A percentile compares a stretch with the other conserved stretches of the same genome.
These are phyloP conservation scores for Leptopterna dolabrata DNA, from an alignment of 2,888 invertebrate genomes.

Conservation along the genomic window DNA sequence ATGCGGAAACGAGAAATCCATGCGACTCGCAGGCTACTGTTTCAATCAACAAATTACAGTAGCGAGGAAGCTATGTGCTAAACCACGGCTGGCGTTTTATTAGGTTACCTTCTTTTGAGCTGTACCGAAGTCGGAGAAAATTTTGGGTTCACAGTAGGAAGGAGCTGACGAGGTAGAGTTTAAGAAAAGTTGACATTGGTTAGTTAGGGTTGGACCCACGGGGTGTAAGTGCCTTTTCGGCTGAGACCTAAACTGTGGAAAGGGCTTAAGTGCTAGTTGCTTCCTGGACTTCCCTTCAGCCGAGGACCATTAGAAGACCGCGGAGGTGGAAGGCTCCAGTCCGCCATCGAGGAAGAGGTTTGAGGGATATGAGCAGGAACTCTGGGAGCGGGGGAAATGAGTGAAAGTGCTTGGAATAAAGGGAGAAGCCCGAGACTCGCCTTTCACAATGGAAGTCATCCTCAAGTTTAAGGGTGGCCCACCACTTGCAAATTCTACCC, in stretches of 20 bases:
- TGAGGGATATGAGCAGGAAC: constrained; percentile 16
- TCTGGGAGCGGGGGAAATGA: constrained; percentile 9
- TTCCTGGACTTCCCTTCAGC: neutral
- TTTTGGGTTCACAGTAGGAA: neutral
- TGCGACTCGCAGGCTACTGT: no score
- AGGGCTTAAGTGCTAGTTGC: neutral
- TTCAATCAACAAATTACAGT: no score
- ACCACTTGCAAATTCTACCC: constrained; percentile 5
- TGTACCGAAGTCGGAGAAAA: no score
- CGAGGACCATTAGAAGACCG: neutral
- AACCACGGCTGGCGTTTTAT: no score
- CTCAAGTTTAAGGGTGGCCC: neutral
- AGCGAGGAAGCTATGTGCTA: no score
- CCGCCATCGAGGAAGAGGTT: constrained; percentile 3
- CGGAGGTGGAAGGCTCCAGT: neutral
- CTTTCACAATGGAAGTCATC: constrained; percentile 17
- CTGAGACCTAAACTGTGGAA: neutral
- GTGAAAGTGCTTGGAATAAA: constrained; percentile 21
- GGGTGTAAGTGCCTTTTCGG: neutral
- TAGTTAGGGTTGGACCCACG: neutral
- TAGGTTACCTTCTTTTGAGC: no score
- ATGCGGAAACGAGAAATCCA: no score
- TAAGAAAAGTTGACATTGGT: neutral
- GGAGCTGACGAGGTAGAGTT: neutral
- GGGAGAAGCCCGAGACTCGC: neutral